phyloP scores from a whole-genome alignment of 2,888 invertebrate species.

The Dilophus febrilis region DNA sequence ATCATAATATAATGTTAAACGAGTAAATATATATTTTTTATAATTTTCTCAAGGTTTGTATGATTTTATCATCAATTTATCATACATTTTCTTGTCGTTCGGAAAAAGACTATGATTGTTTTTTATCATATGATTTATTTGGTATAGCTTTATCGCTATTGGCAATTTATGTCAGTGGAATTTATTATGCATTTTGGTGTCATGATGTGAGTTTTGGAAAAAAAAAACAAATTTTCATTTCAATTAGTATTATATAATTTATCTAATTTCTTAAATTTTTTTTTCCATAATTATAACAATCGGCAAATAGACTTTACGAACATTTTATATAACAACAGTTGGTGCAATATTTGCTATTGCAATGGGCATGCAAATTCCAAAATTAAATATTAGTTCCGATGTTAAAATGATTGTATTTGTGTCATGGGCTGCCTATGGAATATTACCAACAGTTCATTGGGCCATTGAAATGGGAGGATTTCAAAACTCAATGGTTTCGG shows the following conservation, averaged over 20 bases:
- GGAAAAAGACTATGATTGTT: slow-evolving; percentile 66
- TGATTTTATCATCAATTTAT: slow-evolving; percentile 80
- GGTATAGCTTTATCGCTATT: slow-evolving; percentile 85
- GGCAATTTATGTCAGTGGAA: slow-evolving; percentile 88
- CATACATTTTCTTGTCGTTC: slow-evolving; percentile 91
- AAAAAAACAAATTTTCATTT: background rate
- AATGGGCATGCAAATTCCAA: slow-evolving; percentile 62
- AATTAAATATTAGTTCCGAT: slow-evolving; percentile 48
- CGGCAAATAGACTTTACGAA: slow-evolving; percentile 51
- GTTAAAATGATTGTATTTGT: slow-evolving; percentile 67
- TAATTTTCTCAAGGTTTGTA: slow-evolving; percentile 64
- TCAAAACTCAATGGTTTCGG: slow-evolving; percentile 67
- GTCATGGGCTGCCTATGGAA: slow-evolving; percentile 76
- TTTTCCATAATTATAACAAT: too few species aligned
- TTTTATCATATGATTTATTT: slow-evolving; percentile 78
- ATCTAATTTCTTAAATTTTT: background rate
- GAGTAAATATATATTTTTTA: slow-evolving; percentile 22
- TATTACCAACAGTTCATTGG: slow-evolving; percentile 87
- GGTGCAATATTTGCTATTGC: slow-evolving; percentile 64
- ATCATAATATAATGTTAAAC: background rate
- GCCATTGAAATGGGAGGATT: slow-evolving; percentile 74
- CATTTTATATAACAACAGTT: slow-evolving; percentile 69
- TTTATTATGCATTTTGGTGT: slow-evolving; percentile 96
- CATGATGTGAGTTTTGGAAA: slow-evolving; percentile 48
- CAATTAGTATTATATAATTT: background rate